Evolutionary conservation across 2,113 vertebrate species (phyloP), one percentile per base, ranked within the genome.

Genomic region (Tragelaphus scriptus): DNA sequence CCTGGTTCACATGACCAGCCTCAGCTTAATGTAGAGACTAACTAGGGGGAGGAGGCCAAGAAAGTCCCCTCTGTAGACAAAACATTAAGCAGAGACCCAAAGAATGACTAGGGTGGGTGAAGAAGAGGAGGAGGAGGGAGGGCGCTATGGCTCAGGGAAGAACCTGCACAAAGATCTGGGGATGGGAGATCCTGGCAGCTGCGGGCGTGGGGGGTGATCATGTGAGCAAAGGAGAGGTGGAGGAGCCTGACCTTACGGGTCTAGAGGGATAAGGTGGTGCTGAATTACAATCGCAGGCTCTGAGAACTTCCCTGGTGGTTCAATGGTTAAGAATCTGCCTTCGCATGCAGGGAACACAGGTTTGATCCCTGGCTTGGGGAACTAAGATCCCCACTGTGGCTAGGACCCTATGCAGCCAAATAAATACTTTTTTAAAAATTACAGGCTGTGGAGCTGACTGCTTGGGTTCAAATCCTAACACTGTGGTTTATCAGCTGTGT

Each of bases 301-400:
- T 12, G 19, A 23, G 68, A 13, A 71, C 2, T 40, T 71, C n/a
- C 68, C 19, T 71, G n/a, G n/a, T 71, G n/a, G n/a, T 40, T 40
- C 19, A 40, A 3, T 71, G 68, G 68, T 23, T 71, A 40, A 71
- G 68, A 40, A 12, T 40, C n/a, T 71, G 68, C n/a, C 68, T 71
- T 71, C 1, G 5, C 19, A 40, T 6, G n/a, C 68, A 23, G 17
- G 3, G n/a, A 71, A 36, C n/a, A 2, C 0, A 4, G 19, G n/a
- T 40, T 36, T 12, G 10, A 71, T 23, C 68, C 68, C 19, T 40
- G 68, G 68, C 68, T 71, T 71, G 68, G n/a, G n/a, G 68, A 40
- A 23, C 19, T 71, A 23, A 40, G n/a, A 13, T 71, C 36, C 19
- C n/a, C n/a, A 36, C n/a, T 36, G n/a, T 23, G 9, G 19, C 65